phyloP scores from a whole-genome alignment of 2,888 invertebrate genomes.

The Ditylenchus weischeri region DNA sequence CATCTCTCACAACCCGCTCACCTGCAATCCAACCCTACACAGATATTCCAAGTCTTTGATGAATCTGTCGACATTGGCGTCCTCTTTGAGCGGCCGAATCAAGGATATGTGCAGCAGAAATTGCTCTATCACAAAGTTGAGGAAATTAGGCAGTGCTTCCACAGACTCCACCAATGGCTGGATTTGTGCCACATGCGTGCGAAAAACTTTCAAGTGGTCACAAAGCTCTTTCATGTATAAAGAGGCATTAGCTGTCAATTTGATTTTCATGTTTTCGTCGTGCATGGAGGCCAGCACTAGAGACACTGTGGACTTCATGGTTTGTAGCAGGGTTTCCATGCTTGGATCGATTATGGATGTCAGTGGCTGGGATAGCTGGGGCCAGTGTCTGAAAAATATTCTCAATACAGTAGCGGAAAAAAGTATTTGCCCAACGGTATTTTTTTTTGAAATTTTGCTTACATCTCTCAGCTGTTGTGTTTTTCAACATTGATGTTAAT shows the following conservation, averaged over 20 bases:
- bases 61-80: conserved; percentile 26
- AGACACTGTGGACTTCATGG: conserved; percentile 34
- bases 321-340: conserved; percentile 26
- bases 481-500: too few relatives aligned
- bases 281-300: conserved; percentile 43
- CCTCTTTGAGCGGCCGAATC: conserved; percentile 66
- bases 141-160: conserved; percentile 68
- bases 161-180: conserved; percentile 70
- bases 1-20: conserved; percentile 4
- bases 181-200: conserved; percentile 34
- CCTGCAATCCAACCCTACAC: conserved; percentile 31
- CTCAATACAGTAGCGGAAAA: conserved; percentile 23
- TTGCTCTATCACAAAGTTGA: conserved; percentile 81
- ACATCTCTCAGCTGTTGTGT: too few relatives aligned
- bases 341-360: conserved; percentile 31
- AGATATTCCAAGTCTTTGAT: conserved; percentile 32
- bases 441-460: too few relatives aligned
- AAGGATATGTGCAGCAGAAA: conserved; percentile 83
- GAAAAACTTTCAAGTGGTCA: conserved; percentile 41
- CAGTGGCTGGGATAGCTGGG: conserved; percentile 23
- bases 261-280: conserved; percentile 32
- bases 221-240: conserved; percentile 39
- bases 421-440: background rate
- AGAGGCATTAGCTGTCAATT: conserved; percentile 19
- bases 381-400: conserved; percentile 31